A percentile compares a stretch with the other conserved stretches of the same genome.
phyloP scores from a whole-genome alignment of 2,888 invertebrate genomes.

The Erebia aethiops region DNA sequence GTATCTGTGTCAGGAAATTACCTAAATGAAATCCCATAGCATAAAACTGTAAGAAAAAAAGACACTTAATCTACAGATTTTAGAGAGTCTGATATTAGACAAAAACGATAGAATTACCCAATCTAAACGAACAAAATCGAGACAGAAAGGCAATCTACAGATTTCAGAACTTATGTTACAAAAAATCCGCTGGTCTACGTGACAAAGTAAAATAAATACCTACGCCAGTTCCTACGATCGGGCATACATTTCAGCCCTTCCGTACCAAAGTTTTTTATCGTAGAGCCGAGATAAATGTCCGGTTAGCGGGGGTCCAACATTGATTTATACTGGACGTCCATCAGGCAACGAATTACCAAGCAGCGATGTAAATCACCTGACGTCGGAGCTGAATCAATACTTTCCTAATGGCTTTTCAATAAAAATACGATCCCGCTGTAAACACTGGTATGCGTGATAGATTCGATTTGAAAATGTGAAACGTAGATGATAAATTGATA shows the following conservation, averaged over 20 bases:
- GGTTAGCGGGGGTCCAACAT: slow-evolving; percentile 79
- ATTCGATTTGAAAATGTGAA: slow-evolving; percentile 4
- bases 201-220: slow-evolving; percentile 36
- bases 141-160: background rate
- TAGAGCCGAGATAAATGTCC: slow-evolving; percentile 74
- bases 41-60: no score
- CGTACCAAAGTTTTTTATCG: slow-evolving; percentile 68
- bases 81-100: no score
- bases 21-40: no score
- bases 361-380: slow-evolving; percentile 78
- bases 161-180: background rate
- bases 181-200: background rate
- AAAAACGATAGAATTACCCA: no score
- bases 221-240: slow-evolving; percentile 39
- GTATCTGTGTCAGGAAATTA: no score
- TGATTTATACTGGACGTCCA: slow-evolving; percentile 78
- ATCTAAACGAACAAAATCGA: no score
- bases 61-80: no score
- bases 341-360: slow-evolving; percentile 79
- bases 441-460: slow-evolving; percentile 21
- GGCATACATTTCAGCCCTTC: slow-evolving; percentile 50
- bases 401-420: slow-evolving; percentile 58
- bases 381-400: slow-evolving; percentile 64
- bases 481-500: background rate
- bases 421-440: slow-evolving; percentile 38